Evolutionary conservation across 2,888 invertebrate species (phyloP).

Genomic region (Ectemnius cavifrons): DNA sequence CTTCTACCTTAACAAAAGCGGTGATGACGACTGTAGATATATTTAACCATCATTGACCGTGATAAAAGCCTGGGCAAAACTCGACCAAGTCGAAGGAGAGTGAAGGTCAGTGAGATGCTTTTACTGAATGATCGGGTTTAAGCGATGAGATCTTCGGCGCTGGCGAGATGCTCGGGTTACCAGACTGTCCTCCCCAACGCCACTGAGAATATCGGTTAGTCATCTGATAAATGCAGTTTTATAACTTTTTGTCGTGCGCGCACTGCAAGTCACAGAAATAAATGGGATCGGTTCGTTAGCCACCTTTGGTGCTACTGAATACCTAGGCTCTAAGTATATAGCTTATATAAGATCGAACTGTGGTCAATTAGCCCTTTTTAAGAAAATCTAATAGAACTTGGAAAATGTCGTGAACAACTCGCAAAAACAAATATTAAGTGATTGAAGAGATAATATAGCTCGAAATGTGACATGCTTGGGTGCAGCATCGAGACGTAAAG

Average conservation of each 20-base stretch:
- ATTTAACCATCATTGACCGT: slow-evolving; percentile 36
- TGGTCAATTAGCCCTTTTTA: slow-evolving; percentile 33
- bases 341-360: slow-evolving; percentile 29
- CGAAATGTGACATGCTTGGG: no score
- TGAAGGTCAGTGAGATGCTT: slow-evolving; percentile 51
- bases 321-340: slow-evolving; percentile 48
- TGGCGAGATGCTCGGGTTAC: slow-evolving; percentile 72
- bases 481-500: no score
- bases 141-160: slow-evolving; percentile 74
- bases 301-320: slow-evolving; percentile 59
- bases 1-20: slow-evolving; percentile 35
- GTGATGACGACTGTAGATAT: slow-evolving; percentile 29
- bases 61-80: slow-evolving; percentile 50
- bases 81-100: slow-evolving; percentile 41
- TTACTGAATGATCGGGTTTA: slow-evolving; percentile 75
- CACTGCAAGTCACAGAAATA: slow-evolving; percentile 76
- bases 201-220: slow-evolving; percentile 78
- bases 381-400: slow-evolving; percentile 16
- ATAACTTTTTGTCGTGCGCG: slow-evolving; percentile 76
- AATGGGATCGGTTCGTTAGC: slow-evolving; percentile 69
- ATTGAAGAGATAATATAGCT: no score
- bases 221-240: slow-evolving; percentile 78
- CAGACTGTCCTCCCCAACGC: slow-evolving; percentile 71
- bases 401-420: no score
- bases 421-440: no score